Conservation (phyloP, 23 tunicate species). For the Ascidia mentula region DNA sequence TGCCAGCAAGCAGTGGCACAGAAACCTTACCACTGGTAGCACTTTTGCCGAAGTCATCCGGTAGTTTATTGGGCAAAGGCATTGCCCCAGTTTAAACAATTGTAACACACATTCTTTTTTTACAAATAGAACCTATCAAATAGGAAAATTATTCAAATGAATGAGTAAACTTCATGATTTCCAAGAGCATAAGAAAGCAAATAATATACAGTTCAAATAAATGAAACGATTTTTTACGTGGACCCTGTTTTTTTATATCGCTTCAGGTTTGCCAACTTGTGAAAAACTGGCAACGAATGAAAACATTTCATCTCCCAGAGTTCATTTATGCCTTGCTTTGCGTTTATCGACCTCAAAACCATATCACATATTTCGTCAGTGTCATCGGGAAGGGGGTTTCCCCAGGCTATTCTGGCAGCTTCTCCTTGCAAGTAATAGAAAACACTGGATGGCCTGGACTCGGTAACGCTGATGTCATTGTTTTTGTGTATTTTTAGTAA, state of each 20-base stretch:
- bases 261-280: background rate
- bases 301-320: constrained; percentile 27
- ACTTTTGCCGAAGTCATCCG: constrained; percentile 41
- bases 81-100: constrained; percentile 9
- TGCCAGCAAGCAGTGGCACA: constrained; percentile 15
- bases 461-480: background rate
- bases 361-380: background rate
- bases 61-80: constrained; percentile 74
- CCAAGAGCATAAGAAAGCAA: no score
- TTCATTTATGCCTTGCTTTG: background rate
- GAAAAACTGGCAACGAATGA: constrained; percentile 50
- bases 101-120: no score
- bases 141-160: no score
- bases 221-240: no score
- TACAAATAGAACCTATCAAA: no score
- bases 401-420: constrained; percentile 39
- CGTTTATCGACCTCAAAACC: background rate
- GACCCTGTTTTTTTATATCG: background rate
- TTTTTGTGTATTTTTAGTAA: constrained; percentile 21
- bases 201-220: no score
- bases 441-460: constrained; percentile 31
- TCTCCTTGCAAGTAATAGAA: constrained; percentile 57
- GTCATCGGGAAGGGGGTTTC: constrained; percentile 21
- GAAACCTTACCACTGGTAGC: background rate
- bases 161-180: no score